These are phyloP conservation scores for Pseudonaja textilis DNA, from an alignment of 2,113 vertebrate genomes.

Conservation along the genomic window DNA sequence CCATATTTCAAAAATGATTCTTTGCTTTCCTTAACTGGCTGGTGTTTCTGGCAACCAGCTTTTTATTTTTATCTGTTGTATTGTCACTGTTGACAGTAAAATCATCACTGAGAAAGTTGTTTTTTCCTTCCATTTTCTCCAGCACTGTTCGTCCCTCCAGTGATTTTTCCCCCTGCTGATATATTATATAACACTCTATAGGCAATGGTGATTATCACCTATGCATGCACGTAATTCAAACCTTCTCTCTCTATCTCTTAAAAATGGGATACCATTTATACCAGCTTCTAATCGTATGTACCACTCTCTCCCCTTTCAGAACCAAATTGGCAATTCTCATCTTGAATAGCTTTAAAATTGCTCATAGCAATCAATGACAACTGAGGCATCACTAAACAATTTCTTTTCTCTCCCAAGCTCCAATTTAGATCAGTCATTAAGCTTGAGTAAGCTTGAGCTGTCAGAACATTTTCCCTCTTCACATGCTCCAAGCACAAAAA, in stretches of 20 bases:
- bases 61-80: conserved; percentile 42
- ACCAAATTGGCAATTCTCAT: conserved; percentile 72
- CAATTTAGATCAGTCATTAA: conserved; percentile 85
- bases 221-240: conserved; percentile 47
- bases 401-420: conserved; percentile 78
- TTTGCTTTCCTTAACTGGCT: conserved; percentile 40
- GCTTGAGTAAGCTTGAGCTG: conserved; percentile 76
- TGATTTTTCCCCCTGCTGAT: conserved; percentile 44
- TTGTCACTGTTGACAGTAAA: conserved; percentile 40
- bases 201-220: conserved; percentile 57
- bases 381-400: conserved; percentile 83
- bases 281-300: conserved; percentile 57
- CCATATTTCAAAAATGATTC: conserved; percentile 30
- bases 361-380: conserved; percentile 80
- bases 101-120: neutral
- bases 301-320: conserved; percentile 67
- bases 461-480: conserved; percentile 72
- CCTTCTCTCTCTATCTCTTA: conserved; percentile 29
- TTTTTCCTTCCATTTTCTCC: conserved; percentile 46
- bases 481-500: conserved; percentile 72
- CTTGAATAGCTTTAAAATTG: conserved; percentile 81
- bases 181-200: conserved; percentile 38
- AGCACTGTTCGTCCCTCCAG: conserved; percentile 36
- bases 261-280: conserved; percentile 49
- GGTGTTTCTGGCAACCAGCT: conserved; percentile 22